Evolutionary conservation across 2,797 vertebrate genomes (phyloP).

Genomic region (Onychomys torridus): DNA sequence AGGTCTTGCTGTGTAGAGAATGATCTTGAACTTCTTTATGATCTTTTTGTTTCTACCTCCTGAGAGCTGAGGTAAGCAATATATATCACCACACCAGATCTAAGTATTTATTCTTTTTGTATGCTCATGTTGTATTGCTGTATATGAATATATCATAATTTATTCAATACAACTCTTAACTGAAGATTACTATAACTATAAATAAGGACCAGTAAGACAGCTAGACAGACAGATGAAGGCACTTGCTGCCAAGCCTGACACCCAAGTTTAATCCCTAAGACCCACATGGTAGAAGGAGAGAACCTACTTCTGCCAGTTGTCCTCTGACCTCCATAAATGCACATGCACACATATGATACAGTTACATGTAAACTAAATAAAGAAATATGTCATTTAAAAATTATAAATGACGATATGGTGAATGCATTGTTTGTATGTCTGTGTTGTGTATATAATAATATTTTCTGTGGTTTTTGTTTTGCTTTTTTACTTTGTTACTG

Average conservation of each 20-base stretch:
- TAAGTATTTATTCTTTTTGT: slow-evolving; percentile 44
- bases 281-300: neutral
- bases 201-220: neutral
- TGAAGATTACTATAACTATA: slow-evolving; percentile 40
- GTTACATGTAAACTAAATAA: neutral
- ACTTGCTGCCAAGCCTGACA: neutral
- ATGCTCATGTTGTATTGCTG: neutral
- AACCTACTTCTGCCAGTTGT: neutral
- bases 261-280: neutral
- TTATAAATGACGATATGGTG: neutral
- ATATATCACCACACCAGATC: neutral
- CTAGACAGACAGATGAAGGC: neutral
- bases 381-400: neutral
- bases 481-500: neutral
- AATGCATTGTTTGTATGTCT: neutral
- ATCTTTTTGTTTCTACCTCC: neutral
- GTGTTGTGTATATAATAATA: neutral
- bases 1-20: neutral
- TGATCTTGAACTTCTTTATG: neutral
- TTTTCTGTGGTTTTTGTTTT: neutral
- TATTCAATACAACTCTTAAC: slow-evolving; percentile 40
- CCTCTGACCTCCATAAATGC: neutral
- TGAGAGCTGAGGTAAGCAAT: neutral
- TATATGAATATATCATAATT: neutral
- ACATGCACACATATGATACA: neutral